Evolutionary conservation across 1,140 invertebrate species (phyloP), one percentile per base, ranked within the genome.

Genomic region (Drosophila sechellia): DNA sequence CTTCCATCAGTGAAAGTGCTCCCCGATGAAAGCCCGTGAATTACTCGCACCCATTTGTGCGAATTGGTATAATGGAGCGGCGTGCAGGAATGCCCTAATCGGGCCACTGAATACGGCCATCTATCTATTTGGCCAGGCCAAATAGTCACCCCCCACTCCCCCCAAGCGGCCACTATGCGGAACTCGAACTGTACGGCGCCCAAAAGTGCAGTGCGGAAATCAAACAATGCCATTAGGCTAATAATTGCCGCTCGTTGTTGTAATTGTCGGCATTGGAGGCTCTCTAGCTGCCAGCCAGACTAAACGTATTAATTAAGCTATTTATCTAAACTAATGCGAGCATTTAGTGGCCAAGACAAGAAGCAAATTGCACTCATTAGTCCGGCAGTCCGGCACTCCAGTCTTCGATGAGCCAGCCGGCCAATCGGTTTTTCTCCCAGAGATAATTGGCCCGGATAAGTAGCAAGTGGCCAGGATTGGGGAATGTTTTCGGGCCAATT

Each of bases 301-400:
- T 80, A 77, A 84, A 84, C 78, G 84, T 89, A 90, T 89, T 89
- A 89, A 89, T 89, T 89, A 89, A 89, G 84, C 84, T 89, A 89
- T 89, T 89, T 89, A 89, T 89, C 84, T 90, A 89, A 89, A 89
- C 84, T 89, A 89, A 89, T 89, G 84, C 85, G 84, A 89, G 84
- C 84, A 89, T 89, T 89, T 89, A 89, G 84, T 79, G 81, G 80
- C 79, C 84, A 89, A 89, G 84, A 89, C 84, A 89, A 78, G 84
- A 74, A 89, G 84, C 84, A 89, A 89, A 89, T 89, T 89, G 84
- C 85, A 84, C 84, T 90, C 84, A 89, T 89, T 89, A 89, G 84
- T 37, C 43, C 57, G 22, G 22, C 0, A 34, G 20, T 46, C 22
- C 39, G 6, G 2, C 48, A 20, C 31, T 55, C 10, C 68, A 58